Evolutionary conservation across 2,113 vertebrate species (phyloP).

Genomic region (Alaudala cheleensis): DNA sequence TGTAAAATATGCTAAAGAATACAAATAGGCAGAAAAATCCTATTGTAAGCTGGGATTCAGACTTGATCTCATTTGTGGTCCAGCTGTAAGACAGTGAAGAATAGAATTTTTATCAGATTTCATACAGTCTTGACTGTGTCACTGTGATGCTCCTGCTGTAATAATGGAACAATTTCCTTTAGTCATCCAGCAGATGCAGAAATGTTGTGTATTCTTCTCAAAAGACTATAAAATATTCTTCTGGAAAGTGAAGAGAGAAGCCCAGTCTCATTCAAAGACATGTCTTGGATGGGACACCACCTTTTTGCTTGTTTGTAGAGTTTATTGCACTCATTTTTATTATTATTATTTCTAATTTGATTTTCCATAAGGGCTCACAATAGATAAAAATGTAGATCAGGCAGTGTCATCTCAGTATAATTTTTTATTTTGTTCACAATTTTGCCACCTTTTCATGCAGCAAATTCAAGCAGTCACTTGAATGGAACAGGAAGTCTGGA

Average conservation of each 20-base stretch:
- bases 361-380: not conserved
- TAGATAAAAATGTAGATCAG: not conserved
- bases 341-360: not conserved
- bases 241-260: conserved; percentile 7
- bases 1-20: conserved; percentile 23
- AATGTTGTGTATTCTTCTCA: conserved; percentile 10
- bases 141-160: conserved; percentile 14
- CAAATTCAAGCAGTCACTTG: not conserved
- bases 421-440: not conserved
- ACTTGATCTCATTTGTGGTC: conserved; percentile 44
- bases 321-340: not conserved
- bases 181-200: conserved; percentile 46
- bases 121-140: conserved; percentile 11
- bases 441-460: not conserved
- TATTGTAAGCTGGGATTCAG: not conserved
- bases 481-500: not conserved
- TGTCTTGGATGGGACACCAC: not conserved
- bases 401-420: not conserved
- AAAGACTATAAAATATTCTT: conserved; percentile 41
- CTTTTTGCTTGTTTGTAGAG: not conserved
- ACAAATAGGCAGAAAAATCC: not conserved
- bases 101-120: conserved; percentile 46
- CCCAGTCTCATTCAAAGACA: not conserved
- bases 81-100: conserved; percentile 56
- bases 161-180: conserved; percentile 63